These are phyloP conservation scores for Sminthurinus aureus DNA, from an alignment of 2,888 invertebrate species.

Conservation along the genomic window DNA sequence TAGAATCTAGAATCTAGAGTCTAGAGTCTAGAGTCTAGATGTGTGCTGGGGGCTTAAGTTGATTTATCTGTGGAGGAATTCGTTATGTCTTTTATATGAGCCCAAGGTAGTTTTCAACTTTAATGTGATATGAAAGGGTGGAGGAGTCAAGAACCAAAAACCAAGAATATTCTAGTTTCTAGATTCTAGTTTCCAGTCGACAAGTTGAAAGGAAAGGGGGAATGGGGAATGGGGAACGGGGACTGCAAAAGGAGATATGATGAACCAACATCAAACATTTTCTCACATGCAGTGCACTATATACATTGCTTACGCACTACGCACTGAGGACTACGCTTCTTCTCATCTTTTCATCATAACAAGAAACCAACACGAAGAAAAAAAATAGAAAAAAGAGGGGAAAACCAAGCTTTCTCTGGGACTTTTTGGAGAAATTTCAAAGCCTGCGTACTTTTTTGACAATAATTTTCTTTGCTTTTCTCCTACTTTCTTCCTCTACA, in stretches of 20 bases:
- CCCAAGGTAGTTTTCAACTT: not conserved
- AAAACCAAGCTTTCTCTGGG: constrained; percentile 35
- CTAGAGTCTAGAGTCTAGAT: too few species aligned
- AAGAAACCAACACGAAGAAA: not conserved
- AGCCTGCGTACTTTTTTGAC: constrained; percentile 37
- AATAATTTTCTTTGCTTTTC: constrained; percentile 49
- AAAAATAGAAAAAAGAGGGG: not conserved
- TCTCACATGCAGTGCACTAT: not conserved
- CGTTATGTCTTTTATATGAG: not conserved
- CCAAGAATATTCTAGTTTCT: too few species aligned
- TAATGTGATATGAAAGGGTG: not conserved
- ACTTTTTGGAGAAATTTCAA: constrained; percentile 21
- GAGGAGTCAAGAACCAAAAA: too few species aligned
- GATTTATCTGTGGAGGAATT: not conserved
- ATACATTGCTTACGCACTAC: not conserved
- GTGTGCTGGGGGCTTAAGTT: not conserved
- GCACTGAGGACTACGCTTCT: not conserved
- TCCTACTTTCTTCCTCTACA: constrained; percentile 9
- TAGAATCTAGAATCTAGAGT: too few species aligned
- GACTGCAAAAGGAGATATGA: not conserved
- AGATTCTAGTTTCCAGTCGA: too few species aligned
- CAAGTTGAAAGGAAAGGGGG: too few species aligned
- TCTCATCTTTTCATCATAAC: not conserved
- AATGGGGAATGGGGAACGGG: not conserved
- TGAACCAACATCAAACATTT: too few species aligned